Conservation (phyloP, 2,113 vertebrate genomes). For the Butastur rufipennis region DNA sequence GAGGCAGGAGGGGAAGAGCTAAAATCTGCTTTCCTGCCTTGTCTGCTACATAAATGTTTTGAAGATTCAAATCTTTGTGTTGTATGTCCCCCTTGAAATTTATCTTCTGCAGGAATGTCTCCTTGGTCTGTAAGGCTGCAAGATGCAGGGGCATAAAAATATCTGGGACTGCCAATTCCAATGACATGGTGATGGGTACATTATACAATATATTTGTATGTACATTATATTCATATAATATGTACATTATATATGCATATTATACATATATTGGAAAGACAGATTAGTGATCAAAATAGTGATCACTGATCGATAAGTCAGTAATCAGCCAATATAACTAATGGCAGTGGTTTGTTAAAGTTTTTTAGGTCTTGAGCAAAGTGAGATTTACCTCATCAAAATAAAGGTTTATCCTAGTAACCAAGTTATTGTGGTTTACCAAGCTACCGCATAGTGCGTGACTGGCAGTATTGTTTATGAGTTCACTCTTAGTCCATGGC, state of each 20-base stretch:
- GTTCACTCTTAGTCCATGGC: neutral
- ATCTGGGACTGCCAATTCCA: neutral
- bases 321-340: neutral
- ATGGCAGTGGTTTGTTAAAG: neutral
- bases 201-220: fast-evolving
- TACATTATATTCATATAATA: neutral
- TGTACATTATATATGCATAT: neutral
- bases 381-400: neutral
- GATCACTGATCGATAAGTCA: neutral
- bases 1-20: neutral
- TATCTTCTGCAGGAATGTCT: neutral
- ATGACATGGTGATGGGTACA: neutral
- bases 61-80: neutral
- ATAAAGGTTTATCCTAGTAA: neutral
- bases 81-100: neutral
- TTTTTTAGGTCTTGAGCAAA: neutral
- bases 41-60: neutral
- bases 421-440: neutral
- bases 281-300: neutral
- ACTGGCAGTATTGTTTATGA: neutral
- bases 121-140: neutral
- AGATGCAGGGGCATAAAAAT: neutral
- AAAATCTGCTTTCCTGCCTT: neutral
- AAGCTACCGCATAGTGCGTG: neutral
- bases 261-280: neutral